phyloP scores from a whole-genome alignment of 1,140 invertebrate genomes.

The Aricia agestis region DNA sequence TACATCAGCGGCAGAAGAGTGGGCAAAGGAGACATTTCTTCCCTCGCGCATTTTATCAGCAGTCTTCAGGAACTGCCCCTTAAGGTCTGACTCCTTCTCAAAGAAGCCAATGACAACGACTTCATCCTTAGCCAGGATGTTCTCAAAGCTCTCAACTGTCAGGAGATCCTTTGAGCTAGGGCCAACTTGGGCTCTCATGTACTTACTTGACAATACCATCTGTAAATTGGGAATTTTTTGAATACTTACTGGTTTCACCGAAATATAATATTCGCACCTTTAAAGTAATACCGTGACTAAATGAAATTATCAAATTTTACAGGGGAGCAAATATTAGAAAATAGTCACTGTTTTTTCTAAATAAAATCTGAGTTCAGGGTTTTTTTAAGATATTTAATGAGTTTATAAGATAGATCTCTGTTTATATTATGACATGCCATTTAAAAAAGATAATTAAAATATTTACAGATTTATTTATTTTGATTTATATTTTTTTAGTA shows the following conservation, averaged over 20 bases:
- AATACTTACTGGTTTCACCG: conserved; percentile 15
- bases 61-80: conserved; percentile 89
- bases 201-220: conserved; percentile 95
- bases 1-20: conserved; percentile 84
- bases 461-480: no score
- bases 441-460: no score
- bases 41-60: conserved; percentile 95
- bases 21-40: conserved; percentile 91
- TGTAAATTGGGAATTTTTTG: conserved; percentile 39
- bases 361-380: no score
- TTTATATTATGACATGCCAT: no score
- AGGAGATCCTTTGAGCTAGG: conserved; percentile 93
- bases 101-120: conserved; percentile 92
- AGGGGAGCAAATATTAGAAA: no score
- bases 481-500: no score
- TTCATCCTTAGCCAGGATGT: conserved; percentile 85
- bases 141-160: conserved; percentile 81
- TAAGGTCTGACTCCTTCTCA: conserved; percentile 86
- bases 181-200: conserved; percentile 97
- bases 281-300: no score
- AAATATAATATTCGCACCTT: no score
- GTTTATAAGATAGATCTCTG: no score
- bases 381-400: no score
- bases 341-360: no score
- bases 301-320: no score